Evolutionary conservation across 2,113 vertebrate species (phyloP).

Genomic region (Sinocyclocheilus grahami): DNA sequence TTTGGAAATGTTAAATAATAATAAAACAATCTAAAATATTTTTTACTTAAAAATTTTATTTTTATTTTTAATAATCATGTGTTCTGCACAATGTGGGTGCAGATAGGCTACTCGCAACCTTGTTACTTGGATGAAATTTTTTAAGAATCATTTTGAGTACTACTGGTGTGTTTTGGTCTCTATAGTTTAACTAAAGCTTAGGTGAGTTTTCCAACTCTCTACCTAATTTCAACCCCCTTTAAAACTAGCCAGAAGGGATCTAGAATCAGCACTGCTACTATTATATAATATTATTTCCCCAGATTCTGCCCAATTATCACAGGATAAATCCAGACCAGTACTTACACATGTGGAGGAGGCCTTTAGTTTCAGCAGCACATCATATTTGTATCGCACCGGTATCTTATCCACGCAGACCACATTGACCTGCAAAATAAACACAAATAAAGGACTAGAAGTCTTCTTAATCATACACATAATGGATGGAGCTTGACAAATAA

Average conservation of each 20-base stretch:
- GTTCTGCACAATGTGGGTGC: background rate
- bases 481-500: background rate
- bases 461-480: background rate
- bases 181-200: background rate
- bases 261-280: background rate
- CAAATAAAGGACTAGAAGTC: background rate
- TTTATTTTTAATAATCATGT: too few species aligned
- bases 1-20: too few species aligned
- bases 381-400: conserved; percentile 64
- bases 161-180: background rate
- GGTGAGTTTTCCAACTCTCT: background rate
- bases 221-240: background rate
- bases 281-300: background rate
- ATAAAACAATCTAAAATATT: too few species aligned
- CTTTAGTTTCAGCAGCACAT: conserved; percentile 71
- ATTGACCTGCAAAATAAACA: conserved; percentile 50
- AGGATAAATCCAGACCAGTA: conserved; percentile 37
- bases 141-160: background rate
- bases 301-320: background rate
- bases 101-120: background rate
- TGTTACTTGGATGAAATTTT: background rate
- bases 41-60: too few species aligned
- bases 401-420: conserved; percentile 72
- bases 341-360: conserved; percentile 72
- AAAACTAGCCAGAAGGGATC: background rate